These are phyloP conservation scores for Deilephila elpenor DNA, from an alignment of 2,888 invertebrate genomes.

Conservation along the genomic window DNA sequence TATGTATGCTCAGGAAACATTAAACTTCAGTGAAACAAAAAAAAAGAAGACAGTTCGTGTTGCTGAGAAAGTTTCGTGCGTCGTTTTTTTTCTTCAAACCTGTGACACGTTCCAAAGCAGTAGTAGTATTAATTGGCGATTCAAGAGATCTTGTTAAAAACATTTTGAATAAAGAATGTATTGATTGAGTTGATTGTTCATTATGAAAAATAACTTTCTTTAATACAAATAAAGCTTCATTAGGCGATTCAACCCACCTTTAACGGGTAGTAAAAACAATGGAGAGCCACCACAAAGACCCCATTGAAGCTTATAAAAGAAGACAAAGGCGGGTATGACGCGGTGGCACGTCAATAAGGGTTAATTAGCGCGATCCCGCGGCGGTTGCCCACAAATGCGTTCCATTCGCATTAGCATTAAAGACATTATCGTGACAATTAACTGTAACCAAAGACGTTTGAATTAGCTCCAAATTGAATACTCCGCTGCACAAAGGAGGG, in stretches of 20 bases:
- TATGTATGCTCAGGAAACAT: no score
- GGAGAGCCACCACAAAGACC: not conserved
- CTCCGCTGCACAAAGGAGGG: constrained; percentile 41
- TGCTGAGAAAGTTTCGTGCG: no score
- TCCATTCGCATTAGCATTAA: constrained; percentile 56
- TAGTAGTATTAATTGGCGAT: no score
- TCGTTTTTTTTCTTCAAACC: no score
- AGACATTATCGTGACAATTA: constrained; percentile 53
- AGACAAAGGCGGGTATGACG: constrained; percentile 6
- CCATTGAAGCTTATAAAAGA: constrained; percentile 3
- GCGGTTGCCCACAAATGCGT: constrained; percentile 53
- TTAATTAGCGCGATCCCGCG: constrained; percentile 35
- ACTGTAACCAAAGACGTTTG: constrained; percentile 15
- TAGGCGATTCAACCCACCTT: not conserved
- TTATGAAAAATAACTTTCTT: not conserved
- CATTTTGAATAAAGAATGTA: no score
- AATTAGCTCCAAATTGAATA: constrained; percentile 34
- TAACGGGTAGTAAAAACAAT: not conserved
- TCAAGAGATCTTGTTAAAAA: no score
- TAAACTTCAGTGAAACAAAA: no score
- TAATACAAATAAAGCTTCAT: not conserved
- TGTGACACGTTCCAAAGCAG: no score
- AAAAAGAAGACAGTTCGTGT: no score
- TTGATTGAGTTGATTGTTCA: no score
- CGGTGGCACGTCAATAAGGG: constrained; percentile 2